phyloP scores from a whole-genome alignment of 2,888 invertebrate genomes.

The Plebejus argus region DNA sequence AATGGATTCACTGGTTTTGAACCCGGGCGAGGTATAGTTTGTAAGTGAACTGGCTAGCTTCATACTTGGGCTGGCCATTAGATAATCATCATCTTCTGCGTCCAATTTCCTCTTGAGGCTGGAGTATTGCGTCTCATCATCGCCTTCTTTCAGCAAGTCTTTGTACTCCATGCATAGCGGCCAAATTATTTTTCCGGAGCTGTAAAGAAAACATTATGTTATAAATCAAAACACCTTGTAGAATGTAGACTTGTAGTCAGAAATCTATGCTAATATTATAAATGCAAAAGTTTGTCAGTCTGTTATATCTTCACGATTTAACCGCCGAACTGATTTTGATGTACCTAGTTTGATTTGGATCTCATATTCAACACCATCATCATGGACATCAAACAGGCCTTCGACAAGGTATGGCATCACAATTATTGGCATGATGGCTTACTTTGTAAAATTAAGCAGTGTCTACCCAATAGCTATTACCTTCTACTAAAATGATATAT shows the following conservation, averaged over 20 bases:
- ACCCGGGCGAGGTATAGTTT: constrained; percentile 68
- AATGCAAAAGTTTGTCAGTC: no score
- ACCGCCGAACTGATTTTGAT: no score
- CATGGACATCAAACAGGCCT: no score
- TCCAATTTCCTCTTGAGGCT: constrained; percentile 65
- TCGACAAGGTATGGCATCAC: no score
- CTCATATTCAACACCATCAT: no score
- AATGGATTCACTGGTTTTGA: constrained; percentile 64
- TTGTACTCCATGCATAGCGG: constrained; percentile 79
- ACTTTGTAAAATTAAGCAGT: no score
- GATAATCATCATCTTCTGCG: constrained; percentile 71
- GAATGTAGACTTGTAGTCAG: not conserved
- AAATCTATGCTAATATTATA: no score
- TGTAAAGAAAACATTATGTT: constrained; percentile 47
- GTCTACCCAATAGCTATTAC: no score
- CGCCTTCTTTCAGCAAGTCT: constrained; percentile 64
- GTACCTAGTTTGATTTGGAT: no score
- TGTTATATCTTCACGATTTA: no score
- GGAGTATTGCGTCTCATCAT: constrained; percentile 65
- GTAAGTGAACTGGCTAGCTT: constrained; percentile 60
- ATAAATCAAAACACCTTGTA: not conserved
- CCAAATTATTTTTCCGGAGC: constrained; percentile 76
- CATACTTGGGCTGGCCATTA: constrained; percentile 62
- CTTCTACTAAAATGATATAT: no score
- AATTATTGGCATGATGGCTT: no score